These are phyloP conservation scores for Dermatophagoides farinae DNA, from an alignment of 1,140 invertebrate genomes.

Conservation along the genomic window DNA sequence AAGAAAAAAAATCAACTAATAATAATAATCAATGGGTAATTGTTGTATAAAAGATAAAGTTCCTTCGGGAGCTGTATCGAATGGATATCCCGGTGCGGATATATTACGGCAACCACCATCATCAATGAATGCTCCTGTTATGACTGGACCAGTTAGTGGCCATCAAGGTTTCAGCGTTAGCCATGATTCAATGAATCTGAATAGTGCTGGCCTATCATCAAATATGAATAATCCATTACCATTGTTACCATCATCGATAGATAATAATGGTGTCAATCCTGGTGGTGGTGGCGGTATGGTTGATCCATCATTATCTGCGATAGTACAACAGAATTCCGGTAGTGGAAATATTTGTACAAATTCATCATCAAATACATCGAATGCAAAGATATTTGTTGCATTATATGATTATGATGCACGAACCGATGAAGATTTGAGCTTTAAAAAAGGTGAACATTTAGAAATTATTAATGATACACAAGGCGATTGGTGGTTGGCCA, in stretches of 20 bases:
- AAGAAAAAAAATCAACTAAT: too few species aligned
- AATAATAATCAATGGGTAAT: neutral
- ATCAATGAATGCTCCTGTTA: neutral
- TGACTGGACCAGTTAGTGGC: neutral
- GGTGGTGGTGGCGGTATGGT: neutral
- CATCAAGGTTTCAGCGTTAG: neutral
- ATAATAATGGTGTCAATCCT: neutral
- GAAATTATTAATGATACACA: conserved; percentile 96
- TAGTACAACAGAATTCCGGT: neutral
- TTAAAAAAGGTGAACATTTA: conserved; percentile 92
- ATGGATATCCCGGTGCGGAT: conserved; percentile 3
- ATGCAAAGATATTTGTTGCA: conserved; percentile 58
- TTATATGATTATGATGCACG: conserved; percentile 96
- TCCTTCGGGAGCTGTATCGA: neutral
- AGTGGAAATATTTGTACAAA: neutral
- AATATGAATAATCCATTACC: neutral
- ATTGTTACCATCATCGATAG: neutral
- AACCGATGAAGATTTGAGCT: conserved; percentile 94
- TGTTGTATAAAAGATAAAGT: conserved; percentile 4
- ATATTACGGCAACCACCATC: neutral
- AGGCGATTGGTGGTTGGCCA: conserved; percentile 97
- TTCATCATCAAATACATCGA: neutral
- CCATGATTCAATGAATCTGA: conserved; percentile 4
- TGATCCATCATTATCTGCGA: neutral
- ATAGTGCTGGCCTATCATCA: neutral